phyloP scores from a whole-genome alignment of 1,140 invertebrate genomes.

The Idris sp. region DNA sequence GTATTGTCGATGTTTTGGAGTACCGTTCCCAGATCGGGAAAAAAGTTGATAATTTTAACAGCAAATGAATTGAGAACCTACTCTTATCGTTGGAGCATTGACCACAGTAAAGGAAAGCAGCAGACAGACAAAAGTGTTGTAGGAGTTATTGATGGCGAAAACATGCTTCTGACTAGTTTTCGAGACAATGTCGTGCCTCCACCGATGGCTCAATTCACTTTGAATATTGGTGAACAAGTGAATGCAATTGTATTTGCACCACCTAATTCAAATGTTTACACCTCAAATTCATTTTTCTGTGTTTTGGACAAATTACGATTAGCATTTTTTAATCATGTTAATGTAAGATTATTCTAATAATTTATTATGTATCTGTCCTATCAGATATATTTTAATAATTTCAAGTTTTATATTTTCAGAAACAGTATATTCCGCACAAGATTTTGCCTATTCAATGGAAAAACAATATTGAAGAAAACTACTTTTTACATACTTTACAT shows the following conservation, averaged over 20 bases:
- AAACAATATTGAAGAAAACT: slow-evolving; percentile 3
- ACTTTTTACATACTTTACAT: slow-evolving; percentile 53
- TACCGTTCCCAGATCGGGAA: slow-evolving; percentile 46
- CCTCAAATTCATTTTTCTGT: slow-evolving; percentile 75
- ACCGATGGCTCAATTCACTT: slow-evolving; percentile 85
- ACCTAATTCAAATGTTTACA: slow-evolving; percentile 30
- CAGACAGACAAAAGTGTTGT: slow-evolving; percentile 81
- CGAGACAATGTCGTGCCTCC: slow-evolving; percentile 87
- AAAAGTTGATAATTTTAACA: slow-evolving; percentile 69
- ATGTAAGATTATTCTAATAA: slow-evolving; percentile 62
- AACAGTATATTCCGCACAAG: slow-evolving; percentile 60
- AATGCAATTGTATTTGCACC: slow-evolving; percentile 82
- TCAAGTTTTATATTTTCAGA: slow-evolving; percentile 49
- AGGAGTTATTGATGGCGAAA: slow-evolving; percentile 88
- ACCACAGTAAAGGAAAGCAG: slow-evolving; percentile 78
- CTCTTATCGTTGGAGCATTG: slow-evolving; percentile 81
- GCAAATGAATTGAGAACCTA: slow-evolving; percentile 80
- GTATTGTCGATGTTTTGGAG: slow-evolving; percentile 81
- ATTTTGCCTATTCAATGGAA: slow-evolving; percentile 61
- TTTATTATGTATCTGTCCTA: slow-evolving; percentile 5
- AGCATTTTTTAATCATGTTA: slow-evolving; percentile 62
- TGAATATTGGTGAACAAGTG: slow-evolving; percentile 80
- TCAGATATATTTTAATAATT: background rate
- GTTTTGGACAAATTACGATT: slow-evolving; percentile 65
- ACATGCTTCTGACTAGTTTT: slow-evolving; percentile 86